Conservation (phyloP, 2,113 vertebrate genomes). For the Cyprinus carpio region DNA sequence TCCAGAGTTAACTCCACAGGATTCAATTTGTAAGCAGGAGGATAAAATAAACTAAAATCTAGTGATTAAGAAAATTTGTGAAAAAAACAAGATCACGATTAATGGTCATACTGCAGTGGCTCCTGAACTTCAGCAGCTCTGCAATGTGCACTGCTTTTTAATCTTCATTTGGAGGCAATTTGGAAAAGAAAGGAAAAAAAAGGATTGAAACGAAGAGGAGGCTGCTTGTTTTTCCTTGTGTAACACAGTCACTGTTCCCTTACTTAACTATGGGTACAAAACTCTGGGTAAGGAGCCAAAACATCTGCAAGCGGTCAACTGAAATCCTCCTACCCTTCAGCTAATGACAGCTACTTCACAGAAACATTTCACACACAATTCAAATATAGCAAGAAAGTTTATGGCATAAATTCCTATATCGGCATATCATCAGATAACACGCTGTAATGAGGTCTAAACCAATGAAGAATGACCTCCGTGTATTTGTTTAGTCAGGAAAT, state of each 20-base stretch:
- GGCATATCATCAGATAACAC: slow-evolving; percentile 14
- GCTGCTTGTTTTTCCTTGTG: slow-evolving; percentile 56
- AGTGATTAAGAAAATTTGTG: slow-evolving; percentile 65
- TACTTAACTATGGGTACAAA: slow-evolving; percentile 54
- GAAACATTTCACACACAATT: slow-evolving; percentile 24
- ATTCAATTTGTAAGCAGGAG: slow-evolving; percentile 31
- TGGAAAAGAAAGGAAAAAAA: slow-evolving; percentile 53
- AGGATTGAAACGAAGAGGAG: slow-evolving; percentile 53
- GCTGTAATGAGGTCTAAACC: slow-evolving; percentile 19
- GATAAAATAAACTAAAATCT: slow-evolving; percentile 46
- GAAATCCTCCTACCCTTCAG: slow-evolving; percentile 1
- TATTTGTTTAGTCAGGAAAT: slow-evolving; percentile 43
- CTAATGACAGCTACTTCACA: neutral
- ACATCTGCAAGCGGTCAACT: slow-evolving; percentile 67
- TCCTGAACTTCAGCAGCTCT: neutral
- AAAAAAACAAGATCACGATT: slow-evolving; percentile 50
- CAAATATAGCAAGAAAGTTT: slow-evolving; percentile 7
- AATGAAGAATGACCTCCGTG: slow-evolving; percentile 17
- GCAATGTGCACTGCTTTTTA: slow-evolving; percentile 38
- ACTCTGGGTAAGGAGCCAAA: slow-evolving; percentile 41
- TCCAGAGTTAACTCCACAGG: slow-evolving; percentile 49
- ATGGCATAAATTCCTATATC: slow-evolving; percentile 10
- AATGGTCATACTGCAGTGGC: slow-evolving; percentile 31
- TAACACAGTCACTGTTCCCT: slow-evolving; percentile 55
- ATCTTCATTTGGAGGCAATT: slow-evolving; percentile 53